phyloP scores from a whole-genome alignment of 2,888 invertebrate species.

The Synergus itoensis region DNA sequence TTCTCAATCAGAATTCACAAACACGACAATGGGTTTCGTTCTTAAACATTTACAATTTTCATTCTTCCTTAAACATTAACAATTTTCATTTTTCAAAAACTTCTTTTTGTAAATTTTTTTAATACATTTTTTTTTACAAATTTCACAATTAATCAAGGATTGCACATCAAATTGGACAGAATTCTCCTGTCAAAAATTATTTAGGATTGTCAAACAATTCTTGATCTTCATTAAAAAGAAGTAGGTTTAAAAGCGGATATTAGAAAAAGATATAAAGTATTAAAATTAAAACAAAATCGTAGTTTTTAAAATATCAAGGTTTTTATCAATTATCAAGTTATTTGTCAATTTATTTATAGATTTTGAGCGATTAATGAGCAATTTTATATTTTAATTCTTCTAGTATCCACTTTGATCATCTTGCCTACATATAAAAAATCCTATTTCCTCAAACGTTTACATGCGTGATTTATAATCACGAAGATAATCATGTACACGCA shows the following conservation, averaged over 20 bases:
- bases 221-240: background rate
- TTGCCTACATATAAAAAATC: background rate
- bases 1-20: background rate
- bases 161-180: background rate
- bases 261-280: background rate
- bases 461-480: slow-evolving; percentile 6
- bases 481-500: slow-evolving; percentile 20
- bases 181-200: background rate
- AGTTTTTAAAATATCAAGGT: too few species aligned
- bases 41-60: background rate
- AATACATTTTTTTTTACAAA: background rate
- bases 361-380: slow-evolving; percentile 51
- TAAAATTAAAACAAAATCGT: background rate
- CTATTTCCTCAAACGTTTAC: slow-evolving; percentile 20
- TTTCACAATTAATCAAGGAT: background rate
- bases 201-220: slow-evolving; percentile 39
- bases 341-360: slow-evolving; percentile 10
- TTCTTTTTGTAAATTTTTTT: background rate
- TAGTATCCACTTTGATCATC: slow-evolving; percentile 33
- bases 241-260: background rate
- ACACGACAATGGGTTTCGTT: background rate
- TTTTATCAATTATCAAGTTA: background rate
- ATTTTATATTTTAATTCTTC: slow-evolving; percentile 51
- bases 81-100: background rate
- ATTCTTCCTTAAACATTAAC: background rate